Evolutionary conservation across 2,888 invertebrate species (phyloP).

Genomic region (Byasa hedistus): DNA sequence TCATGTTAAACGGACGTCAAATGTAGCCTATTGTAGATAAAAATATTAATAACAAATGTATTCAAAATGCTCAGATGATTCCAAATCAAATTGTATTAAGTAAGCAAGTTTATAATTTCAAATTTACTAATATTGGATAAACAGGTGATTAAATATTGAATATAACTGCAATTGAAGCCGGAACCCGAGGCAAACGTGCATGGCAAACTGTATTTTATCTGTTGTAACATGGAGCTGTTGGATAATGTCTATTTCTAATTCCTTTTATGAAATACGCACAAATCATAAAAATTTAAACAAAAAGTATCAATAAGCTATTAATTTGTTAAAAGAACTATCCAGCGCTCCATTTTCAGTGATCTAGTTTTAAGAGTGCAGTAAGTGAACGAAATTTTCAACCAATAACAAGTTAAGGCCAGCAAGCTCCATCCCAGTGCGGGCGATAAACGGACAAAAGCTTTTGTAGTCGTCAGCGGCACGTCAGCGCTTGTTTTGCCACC

Average conservation of each 20-base stretch:
- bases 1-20: no score
- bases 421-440: conserved; percentile 70
- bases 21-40: no score
- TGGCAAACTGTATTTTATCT: conserved; percentile 6
- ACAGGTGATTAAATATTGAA: no score
- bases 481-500: conserved; percentile 17
- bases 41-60: no score
- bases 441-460: conserved; percentile 54
- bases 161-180: background rate
- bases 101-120: no score
- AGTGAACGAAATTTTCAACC: conserved; percentile 14
- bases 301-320: background rate
- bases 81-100: no score
- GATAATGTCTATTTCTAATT: background rate
- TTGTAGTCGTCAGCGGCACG: conserved; percentile 32
- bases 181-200: conserved; percentile 9
- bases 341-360: background rate
- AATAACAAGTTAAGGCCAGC: conserved; percentile 51
- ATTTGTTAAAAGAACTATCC: conserved; percentile 3
- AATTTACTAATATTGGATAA: no score
- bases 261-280: background rate
- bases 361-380: conserved; percentile 7
- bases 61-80: no score
- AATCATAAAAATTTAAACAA: background rate
- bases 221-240: conserved; percentile 1